Evolutionary conservation across 35 echinoderm and acorn worm genomes (phyloP).

Genomic region (Lytechinus pictus): DNA sequence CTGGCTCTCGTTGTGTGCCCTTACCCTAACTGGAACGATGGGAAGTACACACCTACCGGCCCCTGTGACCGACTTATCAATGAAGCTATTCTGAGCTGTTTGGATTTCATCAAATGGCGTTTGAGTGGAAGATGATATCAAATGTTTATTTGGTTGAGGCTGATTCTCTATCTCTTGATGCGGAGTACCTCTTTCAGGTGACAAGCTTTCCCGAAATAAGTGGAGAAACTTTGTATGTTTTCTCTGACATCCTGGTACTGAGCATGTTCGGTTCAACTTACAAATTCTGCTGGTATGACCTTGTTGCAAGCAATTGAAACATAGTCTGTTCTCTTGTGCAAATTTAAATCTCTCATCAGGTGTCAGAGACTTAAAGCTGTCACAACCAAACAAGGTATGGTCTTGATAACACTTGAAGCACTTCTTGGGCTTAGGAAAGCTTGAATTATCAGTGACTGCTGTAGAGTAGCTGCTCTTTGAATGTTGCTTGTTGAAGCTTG

Average conservation of each 20-base stretch:
- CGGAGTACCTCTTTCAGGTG: background rate
- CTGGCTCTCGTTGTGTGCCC: background rate
- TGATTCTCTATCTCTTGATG: background rate
- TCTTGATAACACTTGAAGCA: too few relatives aligned
- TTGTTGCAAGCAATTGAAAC: background rate
- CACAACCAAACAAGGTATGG: too few relatives aligned
- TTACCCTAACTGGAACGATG: background rate
- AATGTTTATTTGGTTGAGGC: background rate
- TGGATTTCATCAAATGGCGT: background rate
- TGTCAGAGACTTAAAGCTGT: too few relatives aligned
- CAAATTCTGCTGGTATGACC: background rate
- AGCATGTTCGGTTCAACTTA: background rate
- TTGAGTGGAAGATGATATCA: background rate
- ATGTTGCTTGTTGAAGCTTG: too few relatives aligned
- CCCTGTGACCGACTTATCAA: background rate
- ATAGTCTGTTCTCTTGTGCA: too few relatives aligned
- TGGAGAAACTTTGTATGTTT: constrained; percentile 24
- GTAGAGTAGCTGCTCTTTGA: too few relatives aligned
- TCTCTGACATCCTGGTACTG: background rate
- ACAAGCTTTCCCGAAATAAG: background rate
- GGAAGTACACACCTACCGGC: background rate
- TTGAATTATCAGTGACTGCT: too few relatives aligned
- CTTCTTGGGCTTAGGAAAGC: too few relatives aligned
- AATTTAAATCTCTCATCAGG: too few relatives aligned
- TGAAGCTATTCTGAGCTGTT: background rate